Evolutionary conservation across 2,888 invertebrate genomes (phyloP).

Genomic region (Erebia epiphron): DNA sequence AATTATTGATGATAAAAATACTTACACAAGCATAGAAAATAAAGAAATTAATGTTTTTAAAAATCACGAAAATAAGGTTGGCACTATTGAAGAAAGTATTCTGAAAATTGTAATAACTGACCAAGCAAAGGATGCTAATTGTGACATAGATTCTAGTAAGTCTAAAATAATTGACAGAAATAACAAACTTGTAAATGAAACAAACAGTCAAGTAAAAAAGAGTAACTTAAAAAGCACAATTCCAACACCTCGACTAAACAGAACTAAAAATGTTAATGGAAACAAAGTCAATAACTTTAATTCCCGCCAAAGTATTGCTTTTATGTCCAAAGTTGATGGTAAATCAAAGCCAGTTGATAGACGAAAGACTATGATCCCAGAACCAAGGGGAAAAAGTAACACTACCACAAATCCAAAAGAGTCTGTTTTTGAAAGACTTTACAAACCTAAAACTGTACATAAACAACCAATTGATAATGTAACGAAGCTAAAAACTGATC

Average conservation of each 20-base stretch:
- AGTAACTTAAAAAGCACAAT: neutral
- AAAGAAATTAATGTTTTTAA: neutral
- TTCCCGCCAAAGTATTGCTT: constrained; percentile 23
- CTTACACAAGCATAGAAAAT: neutral
- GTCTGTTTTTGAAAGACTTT: constrained; percentile 70
- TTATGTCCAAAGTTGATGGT: constrained; percentile 17
- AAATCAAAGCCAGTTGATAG: constrained; percentile 36
- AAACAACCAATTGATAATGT: constrained; percentile 49
- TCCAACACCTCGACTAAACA: constrained; percentile 27
- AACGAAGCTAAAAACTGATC: constrained; percentile 56
- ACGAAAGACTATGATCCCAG: constrained; percentile 49
- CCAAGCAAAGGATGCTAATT: neutral
- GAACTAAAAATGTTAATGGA: constrained; percentile 7
- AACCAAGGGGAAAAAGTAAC: constrained; percentile 29
- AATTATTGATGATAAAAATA: neutral
- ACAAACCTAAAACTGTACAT: constrained; percentile 59
- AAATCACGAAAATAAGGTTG: constrained; percentile 7
- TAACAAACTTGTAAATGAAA: constrained; percentile 18
- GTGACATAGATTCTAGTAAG: neutral
- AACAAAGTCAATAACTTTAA: constrained; percentile 19
- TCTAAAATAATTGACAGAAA: neutral
- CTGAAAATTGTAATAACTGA: neutral
- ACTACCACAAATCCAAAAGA: constrained; percentile 43
- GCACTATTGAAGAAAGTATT: constrained; percentile 2
- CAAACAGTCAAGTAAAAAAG: neutral